Evolutionary conservation across 2,113 vertebrate genomes (phyloP).

Genomic region (Aepyceros melampus): DNA sequence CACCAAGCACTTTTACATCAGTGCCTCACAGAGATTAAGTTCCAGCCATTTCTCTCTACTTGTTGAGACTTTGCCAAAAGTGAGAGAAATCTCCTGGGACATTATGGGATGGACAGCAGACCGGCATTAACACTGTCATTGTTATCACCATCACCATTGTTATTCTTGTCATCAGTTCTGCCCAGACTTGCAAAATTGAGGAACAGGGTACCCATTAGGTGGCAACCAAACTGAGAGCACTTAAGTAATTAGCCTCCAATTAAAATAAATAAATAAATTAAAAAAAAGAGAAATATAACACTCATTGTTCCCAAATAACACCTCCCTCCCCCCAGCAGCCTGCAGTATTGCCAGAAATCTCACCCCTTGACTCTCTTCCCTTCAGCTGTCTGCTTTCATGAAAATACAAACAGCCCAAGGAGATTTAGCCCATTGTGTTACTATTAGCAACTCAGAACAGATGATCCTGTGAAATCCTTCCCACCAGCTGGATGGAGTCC

Average conservation of each 20-base stretch:
- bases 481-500: not conserved
- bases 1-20: not conserved
- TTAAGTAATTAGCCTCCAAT: not conserved
- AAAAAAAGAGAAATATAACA: not conserved
- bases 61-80: not conserved
- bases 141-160: not conserved
- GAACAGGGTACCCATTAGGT: not conserved
- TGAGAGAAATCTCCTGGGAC: not conserved
- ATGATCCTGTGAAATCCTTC: not conserved
- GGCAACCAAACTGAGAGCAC: not conserved
- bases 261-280: not conserved
- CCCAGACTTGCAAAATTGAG: not conserved
- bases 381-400: not conserved
- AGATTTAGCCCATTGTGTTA: not conserved
- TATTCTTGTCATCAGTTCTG: not conserved
- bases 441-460: not conserved
- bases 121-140: accelerated
- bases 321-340: not conserved
- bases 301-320: not conserved
- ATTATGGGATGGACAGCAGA: not conserved
- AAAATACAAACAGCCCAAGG: not conserved
- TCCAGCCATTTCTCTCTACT: not conserved
- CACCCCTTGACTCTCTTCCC: not conserved
- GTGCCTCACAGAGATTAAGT: not conserved
- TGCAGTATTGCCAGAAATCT: not conserved